Base-by-base conservation (phyloP, 2,888 invertebrate genomes). In the Lasioglossum pauxillum region DNA sequence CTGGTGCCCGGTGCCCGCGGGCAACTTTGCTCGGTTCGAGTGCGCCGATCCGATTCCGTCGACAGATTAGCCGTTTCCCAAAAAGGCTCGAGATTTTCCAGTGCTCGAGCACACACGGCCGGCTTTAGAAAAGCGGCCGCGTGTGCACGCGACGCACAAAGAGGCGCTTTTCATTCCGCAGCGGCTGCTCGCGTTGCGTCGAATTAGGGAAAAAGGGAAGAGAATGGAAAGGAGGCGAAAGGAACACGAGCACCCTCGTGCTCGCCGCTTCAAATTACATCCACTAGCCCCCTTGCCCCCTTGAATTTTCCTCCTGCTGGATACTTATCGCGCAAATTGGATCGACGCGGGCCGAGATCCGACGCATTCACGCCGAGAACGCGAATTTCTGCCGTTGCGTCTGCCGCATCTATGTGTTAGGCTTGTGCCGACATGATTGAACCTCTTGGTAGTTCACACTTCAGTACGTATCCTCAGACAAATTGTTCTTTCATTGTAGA, bases 121-220 rank as follows among this genome's bases (percentile, higher is more conserved):
- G 73, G 31, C 53, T 73, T 53, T 57, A 49, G 71, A 72, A 46
- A 82, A 67, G 49, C 73, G 57, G 71, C 60, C 80, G 74, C 80
- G 31, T 80, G 78, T 35, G 64, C 64, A 31, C 27, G 64, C 16
- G 16, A 31, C 53, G 67, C 77, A 64, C 81, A 92, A 87, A 90
- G 90, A 90, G 88, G 89, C 88, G 93, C 92, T 93, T 93, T 93
- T 93, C 92, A 92, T 92, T 92, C 91, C 86, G 53, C 53, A n/a
- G 88, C 86, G 80, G 85, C 80, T 87, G 88, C 83, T 90, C 89
- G 85, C 88, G 90, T 87, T 86, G 78, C 89, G 83, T 84, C 90
- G 87, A 91, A 91, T 91, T 91, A 92, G 84, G 87, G 38, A 87
- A 87, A 87, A 88, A 86, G 85, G 78, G 41, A 53, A 67, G 16